Base-by-base conservation (phyloP, 2,797 vertebrate genomes). In the Micromesistius poutassou region DNA sequence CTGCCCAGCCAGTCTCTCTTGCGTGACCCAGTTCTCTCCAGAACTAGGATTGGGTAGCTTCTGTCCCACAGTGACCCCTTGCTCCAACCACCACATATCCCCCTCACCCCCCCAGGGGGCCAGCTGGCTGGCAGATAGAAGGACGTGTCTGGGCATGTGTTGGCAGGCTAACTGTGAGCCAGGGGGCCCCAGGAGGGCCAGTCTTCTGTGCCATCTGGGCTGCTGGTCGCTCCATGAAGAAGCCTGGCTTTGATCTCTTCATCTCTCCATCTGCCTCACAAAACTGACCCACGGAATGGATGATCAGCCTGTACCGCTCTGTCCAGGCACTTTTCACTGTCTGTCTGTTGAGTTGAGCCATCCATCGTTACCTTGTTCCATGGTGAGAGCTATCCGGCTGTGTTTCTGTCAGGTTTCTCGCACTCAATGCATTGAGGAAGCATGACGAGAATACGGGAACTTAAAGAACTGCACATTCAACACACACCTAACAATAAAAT, bases 141-240 rank as follows among this genome's bases (percentile, higher is more conserved):
- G 30, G 55, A 78, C 83, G 87, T 73, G 72, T 38, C 36, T 88
- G 83, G 80, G 87, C 84, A 88, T 82, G 82, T 86, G 85, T 89
- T 87, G 88, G 87, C 89, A 80, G 78, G 62, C 75, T 79, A 73
- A 55, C 79, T 76, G 78, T 83, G 81, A 87, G 85, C 86, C 84
- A 80, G 83, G 81, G 81, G 81, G 75, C 0, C 62, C 62, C 62
- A 28, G n/a, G 70, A 79, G 78, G 81, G 81, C 86, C 82, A 72
- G 85, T 85, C 82, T 89, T 79, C 30, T 30, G 16, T 25, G 83
- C 89, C 89, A 92, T 92, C 88, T 91, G 90, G 87, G 79, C 77
- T 42, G 35, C 81, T 77, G 84, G 72, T 82, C 5, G 13, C 19
- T 30, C 78, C 79, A 81, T 80, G 77, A 80, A 82, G 46, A 83